Evolutionary conservation across 1,140 invertebrate species (phyloP), one percentile per base, ranked within the genome.

Genomic region (Aphidius gifuensis): DNA sequence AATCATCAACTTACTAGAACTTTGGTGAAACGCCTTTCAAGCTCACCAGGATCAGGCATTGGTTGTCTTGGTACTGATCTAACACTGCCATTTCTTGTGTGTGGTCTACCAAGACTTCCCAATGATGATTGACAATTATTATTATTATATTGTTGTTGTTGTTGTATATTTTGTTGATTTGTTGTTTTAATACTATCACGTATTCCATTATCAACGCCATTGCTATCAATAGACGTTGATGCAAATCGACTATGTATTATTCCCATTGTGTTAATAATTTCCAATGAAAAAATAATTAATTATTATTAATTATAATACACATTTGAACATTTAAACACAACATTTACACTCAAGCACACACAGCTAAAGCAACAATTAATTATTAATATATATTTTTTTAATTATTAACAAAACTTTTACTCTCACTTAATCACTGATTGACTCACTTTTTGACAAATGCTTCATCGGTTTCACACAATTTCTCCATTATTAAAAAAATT

Each of bases 11-110:
- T 91, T 80, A 96, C 94, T 88, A 97, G 82, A 73, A 96, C 93
- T 92, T 95, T 96, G 66, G 93, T 93, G 80, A 96, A 97, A 68
- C 93, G 84, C 70, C 88, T 88, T 79, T 96, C 94, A 79, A 97
- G 83, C 80, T 97, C 94, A 68, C 85, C 85, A 46, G 90, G 82
- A 71, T 95, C 93, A 51, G 92, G 94, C 90, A 94, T 94, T 39
- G 93, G 92, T 69, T 88, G 89, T 83, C 93, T 91, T 23, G 87
- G 87, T 61, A 86, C 84, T 70, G 84, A 86, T 71, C 90, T 85
- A 55, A 91, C 85, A 70, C 90, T 91, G 63, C 88, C 87, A 75
- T 87, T 88, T 66, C 89, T 82, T 58, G 83, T 81, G 82, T 86
- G 84, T 62, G 76, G 75, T 51, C 75, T 73, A 50, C 69, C 71